These are phyloP conservation scores for Merops nubicus DNA, from an alignment of 2,113 vertebrate species.

Conservation along the genomic window DNA sequence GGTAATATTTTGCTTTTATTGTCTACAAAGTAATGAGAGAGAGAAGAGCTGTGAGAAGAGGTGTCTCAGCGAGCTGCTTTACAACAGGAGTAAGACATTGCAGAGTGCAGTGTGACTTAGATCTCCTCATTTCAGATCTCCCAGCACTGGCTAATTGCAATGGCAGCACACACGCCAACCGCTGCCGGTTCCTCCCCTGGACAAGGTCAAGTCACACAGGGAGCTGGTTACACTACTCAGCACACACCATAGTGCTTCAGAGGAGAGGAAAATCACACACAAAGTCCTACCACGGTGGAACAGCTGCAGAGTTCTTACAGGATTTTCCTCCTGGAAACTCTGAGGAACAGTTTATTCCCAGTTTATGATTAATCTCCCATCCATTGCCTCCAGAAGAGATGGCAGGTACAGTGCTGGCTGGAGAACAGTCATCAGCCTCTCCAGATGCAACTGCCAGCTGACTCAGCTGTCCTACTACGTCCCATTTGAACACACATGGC, in stretches of 20 bases:
- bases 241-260: not conserved
- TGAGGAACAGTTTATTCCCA: not conserved
- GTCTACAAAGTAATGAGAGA: slow-evolving; percentile 24
- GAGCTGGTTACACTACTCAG: not conserved
- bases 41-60: not conserved
- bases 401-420: not conserved
- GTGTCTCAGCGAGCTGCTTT: not conserved
- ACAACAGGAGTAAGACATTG: not conserved
- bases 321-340: not conserved
- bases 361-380: not conserved
- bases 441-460: not conserved
- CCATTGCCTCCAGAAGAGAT: not conserved
- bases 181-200: not conserved
- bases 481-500: not conserved
- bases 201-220: not conserved
- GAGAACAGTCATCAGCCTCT: not conserved
- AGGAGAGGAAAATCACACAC: not conserved
- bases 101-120: not conserved
- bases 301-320: not conserved
- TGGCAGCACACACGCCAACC: not conserved
- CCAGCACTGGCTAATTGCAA: not conserved
- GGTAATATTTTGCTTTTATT: slow-evolving; percentile 54
- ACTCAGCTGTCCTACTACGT: not conserved
- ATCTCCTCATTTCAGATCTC: not conserved
- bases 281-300: fast-evolving